Percentiles rank a stretch among this genome's conserved stretches.
phyloP scores from a whole-genome alignment of 2,797 vertebrate genomes.

The Artibeus lituratus region DNA sequence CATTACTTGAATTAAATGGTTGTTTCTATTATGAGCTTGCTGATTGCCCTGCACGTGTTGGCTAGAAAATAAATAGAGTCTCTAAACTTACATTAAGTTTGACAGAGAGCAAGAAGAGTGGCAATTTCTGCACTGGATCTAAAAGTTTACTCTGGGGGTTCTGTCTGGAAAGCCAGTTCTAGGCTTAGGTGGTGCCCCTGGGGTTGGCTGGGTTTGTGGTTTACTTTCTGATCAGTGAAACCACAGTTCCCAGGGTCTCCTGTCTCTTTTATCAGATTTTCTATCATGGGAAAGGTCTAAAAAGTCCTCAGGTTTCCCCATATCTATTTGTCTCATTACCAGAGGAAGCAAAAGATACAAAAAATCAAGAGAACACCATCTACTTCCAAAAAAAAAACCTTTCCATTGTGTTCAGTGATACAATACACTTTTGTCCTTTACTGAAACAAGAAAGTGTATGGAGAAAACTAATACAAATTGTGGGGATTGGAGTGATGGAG shows the following conservation, averaged over 20 bases:
- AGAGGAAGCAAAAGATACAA: neutral
- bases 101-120: neutral
- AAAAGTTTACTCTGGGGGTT: neutral
- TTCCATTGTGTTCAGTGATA: neutral
- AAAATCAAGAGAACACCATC: neutral
- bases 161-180: neutral
- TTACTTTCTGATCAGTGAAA: neutral
- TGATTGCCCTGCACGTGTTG: neutral
- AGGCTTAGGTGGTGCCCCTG: neutral
- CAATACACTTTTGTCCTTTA: neutral
- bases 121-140: neutral
- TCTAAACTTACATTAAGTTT: neutral
- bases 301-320: neutral
- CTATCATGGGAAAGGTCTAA: neutral
- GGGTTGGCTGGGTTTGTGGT: neutral
- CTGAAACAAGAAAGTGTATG: neutral
- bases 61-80: neutral
- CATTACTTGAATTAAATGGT: neutral
- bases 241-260: neutral
- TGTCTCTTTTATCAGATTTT: neutral
- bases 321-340: neutral
- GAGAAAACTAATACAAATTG: neutral
- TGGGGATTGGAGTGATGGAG: neutral
- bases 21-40: neutral
- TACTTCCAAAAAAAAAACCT: neutral